Conservation (phyloP, 2,113 vertebrate species). For the Verasper variegatus region DNA sequence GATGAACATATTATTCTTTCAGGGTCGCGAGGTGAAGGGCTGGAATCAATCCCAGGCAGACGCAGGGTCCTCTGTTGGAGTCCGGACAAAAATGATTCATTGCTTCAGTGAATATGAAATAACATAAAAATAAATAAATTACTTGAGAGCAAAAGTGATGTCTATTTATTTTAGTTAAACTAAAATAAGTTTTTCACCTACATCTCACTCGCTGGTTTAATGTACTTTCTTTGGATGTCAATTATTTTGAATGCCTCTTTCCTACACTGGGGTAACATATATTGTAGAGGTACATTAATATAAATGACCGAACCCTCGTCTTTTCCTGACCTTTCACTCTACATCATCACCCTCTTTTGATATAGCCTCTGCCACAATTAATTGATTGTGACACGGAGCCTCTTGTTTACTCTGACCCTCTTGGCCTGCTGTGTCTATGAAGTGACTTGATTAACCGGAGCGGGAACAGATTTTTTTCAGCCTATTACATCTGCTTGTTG, state of each 20-base stretch:
- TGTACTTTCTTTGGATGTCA: too few species aligned
- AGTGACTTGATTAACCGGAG: conserved; percentile 6
- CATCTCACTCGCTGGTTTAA: too few species aligned
- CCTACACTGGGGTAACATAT: neutral
- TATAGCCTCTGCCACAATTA: neutral
- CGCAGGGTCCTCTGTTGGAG: too few species aligned
- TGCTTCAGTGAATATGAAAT: too few species aligned
- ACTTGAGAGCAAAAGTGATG: too few species aligned
- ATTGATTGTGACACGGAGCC: conserved; percentile 7
- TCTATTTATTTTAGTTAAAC: too few species aligned
- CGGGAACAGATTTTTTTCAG: conserved; percentile 2
- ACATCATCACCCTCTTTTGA: neutral
- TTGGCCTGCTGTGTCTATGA: neutral
- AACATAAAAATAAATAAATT: too few species aligned
- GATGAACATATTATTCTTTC: too few species aligned
- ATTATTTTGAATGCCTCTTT: neutral
- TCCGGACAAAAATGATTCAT: too few species aligned
- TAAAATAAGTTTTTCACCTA: too few species aligned
- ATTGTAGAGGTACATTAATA: neutral
- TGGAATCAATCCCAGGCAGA: too few species aligned
- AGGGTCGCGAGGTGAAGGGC: too few species aligned
- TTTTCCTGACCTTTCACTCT: conserved; percentile 5
- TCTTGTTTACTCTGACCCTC: conserved; percentile 5
- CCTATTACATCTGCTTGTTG: neutral
- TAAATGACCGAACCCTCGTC: neutral